Evolutionary conservation across 2,888 invertebrate genomes (phyloP).

Genomic region (Eilema depressum): DNA sequence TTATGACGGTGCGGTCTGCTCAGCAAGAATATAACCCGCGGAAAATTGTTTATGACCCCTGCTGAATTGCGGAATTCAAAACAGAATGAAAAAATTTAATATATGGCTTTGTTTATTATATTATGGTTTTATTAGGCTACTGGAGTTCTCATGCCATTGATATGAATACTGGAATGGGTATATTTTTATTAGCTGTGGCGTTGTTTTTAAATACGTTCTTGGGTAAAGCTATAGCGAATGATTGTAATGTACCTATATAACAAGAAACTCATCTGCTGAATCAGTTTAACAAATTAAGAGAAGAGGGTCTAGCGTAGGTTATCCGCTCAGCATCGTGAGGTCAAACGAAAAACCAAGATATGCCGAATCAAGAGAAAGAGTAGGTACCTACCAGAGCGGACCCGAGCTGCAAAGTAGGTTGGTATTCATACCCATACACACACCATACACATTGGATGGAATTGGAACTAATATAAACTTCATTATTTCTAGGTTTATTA

Average conservation of each 20-base stretch:
- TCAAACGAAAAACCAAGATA: no score
- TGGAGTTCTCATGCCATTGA: background rate
- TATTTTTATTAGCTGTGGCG: background rate
- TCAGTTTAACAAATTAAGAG: no score
- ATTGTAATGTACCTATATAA: background rate
- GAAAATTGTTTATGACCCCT: constrained; percentile 64
- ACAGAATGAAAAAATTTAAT: constrained; percentile 35
- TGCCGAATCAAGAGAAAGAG: no score
- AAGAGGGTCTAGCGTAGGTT: no score
- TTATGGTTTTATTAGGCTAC: constrained; percentile 15
- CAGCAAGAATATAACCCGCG: constrained; percentile 62
- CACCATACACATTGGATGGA: no score
- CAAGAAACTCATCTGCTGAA: no score
- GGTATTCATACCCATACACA: no score
- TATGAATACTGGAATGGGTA: background rate
- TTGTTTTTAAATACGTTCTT: background rate
- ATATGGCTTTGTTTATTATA: constrained; percentile 26
- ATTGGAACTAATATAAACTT: no score
- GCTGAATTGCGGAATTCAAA: constrained; percentile 56
- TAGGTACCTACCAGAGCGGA: no score
- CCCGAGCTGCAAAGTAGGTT: no score
- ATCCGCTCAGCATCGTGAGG: no score
- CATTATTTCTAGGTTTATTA: no score
- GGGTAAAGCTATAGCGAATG: background rate
- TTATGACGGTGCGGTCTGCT: constrained; percentile 62